phyloP scores from a whole-genome alignment of 2,888 invertebrate species.

The Phytoseiulus persimilis region DNA sequence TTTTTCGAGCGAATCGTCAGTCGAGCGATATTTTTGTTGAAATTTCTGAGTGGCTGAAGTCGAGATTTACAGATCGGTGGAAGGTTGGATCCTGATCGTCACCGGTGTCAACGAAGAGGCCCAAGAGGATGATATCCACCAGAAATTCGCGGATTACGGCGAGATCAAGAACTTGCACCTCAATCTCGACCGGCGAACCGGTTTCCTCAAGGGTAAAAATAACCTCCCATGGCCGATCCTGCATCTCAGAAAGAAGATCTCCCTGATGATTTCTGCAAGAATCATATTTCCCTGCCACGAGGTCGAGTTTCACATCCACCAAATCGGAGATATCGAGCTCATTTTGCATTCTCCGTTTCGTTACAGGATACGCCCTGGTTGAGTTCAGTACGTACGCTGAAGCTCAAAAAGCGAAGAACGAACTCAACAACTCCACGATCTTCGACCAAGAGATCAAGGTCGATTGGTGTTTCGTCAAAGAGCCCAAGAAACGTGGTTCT shows the following conservation, averaged over 20 bases:
- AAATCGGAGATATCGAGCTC: too few species aligned
- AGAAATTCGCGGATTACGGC: constrained; percentile 94
- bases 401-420: constrained; percentile 84
- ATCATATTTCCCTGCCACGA: too few species aligned
- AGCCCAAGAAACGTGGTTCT: constrained; percentile 55
- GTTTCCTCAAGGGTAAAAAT: constrained; percentile 67
- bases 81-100: constrained; percentile 98
- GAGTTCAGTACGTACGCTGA: constrained; percentile 97
- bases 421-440: constrained; percentile 78
- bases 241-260: too few species aligned
- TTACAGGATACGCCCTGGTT: constrained; percentile 85
- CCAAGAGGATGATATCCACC: constrained; percentile 94
- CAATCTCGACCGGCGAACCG: constrained; percentile 92
- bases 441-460: constrained; percentile 87
- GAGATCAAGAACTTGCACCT: constrained; percentile 95
- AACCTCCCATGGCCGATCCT: too few species aligned
- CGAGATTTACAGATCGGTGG: constrained; percentile 65
- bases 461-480: constrained; percentile 96
- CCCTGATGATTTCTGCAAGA: too few species aligned
- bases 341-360: background rate
- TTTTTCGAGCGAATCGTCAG: too few species aligned
- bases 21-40: too few species aligned
- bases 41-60: too few species aligned
- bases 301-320: too few species aligned
- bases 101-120: constrained; percentile 98